These are phyloP conservation scores for Panopea generosa DNA, from an alignment of 2,888 invertebrate species.

Conservation along the genomic window DNA sequence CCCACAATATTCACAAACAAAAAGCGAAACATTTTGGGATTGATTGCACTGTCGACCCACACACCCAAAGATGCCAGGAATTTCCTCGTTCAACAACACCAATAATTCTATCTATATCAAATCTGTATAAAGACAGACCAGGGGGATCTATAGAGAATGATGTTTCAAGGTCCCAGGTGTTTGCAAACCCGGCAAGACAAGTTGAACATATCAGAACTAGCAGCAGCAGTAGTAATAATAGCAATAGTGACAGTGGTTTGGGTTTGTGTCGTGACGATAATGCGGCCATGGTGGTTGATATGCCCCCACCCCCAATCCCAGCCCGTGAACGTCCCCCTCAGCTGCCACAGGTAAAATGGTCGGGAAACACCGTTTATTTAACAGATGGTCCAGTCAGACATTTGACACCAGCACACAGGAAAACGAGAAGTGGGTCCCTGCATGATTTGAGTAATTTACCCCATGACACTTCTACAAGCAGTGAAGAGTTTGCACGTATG, in stretches of 20 bases:
- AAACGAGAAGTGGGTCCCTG: background rate
- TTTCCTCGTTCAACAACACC: constrained; percentile 94
- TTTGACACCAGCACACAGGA: constrained; percentile 24
- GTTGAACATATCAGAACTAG: constrained; percentile 85
- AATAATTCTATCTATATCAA: constrained; percentile 88
- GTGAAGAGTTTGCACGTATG: constrained; percentile 63
- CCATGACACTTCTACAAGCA: constrained; percentile 69
- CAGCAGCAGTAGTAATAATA: constrained; percentile 92
- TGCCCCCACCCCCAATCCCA: constrained; percentile 50
- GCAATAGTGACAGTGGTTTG: constrained; percentile 97
- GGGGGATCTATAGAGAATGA: constrained; percentile 77
- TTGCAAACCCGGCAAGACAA: constrained; percentile 72
- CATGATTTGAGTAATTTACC: constrained; percentile 4
- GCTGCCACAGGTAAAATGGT: constrained; percentile 60
- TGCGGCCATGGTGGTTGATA: constrained; percentile 51
- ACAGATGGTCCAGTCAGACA: constrained; percentile 66
- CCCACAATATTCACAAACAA: constrained; percentile 92
- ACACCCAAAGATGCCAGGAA: constrained; percentile 90
- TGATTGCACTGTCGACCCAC: constrained; percentile 87
- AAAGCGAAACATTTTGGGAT: constrained; percentile 94
- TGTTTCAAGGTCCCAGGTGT: constrained; percentile 77
- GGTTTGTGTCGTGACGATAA: constrained; percentile 76
- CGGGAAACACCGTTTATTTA: constrained; percentile 59
- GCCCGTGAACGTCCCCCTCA: constrained; percentile 38
- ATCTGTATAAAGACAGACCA: constrained; percentile 86